A percentile compares a stretch with the other conserved stretches of the same genome.
Conservation (phyloP, 1,140 invertebrate species). For the Ostrea edulis region DNA sequence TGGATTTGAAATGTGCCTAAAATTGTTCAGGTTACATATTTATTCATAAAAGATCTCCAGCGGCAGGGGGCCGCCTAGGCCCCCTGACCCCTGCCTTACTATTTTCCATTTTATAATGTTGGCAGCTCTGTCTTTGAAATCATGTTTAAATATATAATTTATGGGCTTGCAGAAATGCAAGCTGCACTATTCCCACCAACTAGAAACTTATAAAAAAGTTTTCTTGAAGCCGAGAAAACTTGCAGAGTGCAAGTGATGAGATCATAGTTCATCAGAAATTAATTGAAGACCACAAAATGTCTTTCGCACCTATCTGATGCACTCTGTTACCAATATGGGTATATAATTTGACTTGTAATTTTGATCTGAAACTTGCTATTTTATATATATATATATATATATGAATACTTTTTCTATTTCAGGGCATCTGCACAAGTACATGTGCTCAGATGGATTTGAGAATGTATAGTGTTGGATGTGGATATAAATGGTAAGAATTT, state of each 20-base stretch:
- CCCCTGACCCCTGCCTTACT: too few species aligned
- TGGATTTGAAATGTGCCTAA: too few species aligned
- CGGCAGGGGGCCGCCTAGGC: too few species aligned
- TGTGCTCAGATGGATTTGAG: background rate
- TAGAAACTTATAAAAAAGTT: too few species aligned
- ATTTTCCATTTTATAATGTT: too few species aligned
- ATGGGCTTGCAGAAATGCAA: too few species aligned
- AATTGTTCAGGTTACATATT: too few species aligned
- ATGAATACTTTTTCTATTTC: background rate
- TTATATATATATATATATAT: background rate
- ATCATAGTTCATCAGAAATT: slow-evolving; percentile 9
- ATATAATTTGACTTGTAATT: background rate
- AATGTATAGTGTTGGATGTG: background rate
- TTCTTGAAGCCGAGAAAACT: background rate
- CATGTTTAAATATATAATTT: too few species aligned
- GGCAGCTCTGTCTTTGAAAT: too few species aligned
- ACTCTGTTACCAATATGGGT: background rate
- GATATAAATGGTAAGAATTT: background rate
- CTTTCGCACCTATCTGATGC: background rate
- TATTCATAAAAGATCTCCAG: too few species aligned
- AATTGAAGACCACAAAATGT: slow-evolving; percentile 8
- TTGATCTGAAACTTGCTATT: background rate
- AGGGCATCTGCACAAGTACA: background rate
- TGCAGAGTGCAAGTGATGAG: background rate
- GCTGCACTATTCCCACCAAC: too few species aligned